These are phyloP conservation scores for Platichthys stellatus DNA, from an alignment of 2,113 vertebrate species.

Conservation along the genomic window DNA sequence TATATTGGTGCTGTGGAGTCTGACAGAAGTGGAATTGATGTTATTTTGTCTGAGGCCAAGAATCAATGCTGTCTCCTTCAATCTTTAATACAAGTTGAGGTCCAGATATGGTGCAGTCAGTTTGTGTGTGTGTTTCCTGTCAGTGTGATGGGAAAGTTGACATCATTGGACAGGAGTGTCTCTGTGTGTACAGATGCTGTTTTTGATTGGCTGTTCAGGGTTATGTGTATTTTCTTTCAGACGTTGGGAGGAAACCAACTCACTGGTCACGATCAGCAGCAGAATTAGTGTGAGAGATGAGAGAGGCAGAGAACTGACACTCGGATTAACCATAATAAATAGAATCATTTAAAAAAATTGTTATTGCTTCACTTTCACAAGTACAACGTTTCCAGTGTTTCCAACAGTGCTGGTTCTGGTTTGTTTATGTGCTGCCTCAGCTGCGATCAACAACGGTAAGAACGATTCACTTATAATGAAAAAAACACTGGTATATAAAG, in stretches of 20 bases:
- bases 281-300: background rate
- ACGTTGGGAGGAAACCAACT: background rate
- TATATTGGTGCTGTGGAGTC: too few relatives aligned
- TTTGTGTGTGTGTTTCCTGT: background rate
- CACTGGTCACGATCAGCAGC: background rate
- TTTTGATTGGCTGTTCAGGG: constrained; percentile 18
- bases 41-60: too few relatives aligned
- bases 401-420: constrained; percentile 8
- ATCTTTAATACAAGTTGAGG: background rate
- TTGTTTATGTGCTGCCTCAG: background rate
- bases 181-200: background rate
- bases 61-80: too few relatives aligned
- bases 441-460: constrained; percentile 34
- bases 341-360: background rate
- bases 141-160: constrained; percentile 44
- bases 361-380: background rate
- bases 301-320: background rate
- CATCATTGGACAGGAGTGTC: constrained; percentile 33
- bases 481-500: background rate
- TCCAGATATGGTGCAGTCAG: background rate
- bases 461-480: too few relatives aligned
- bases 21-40: too few relatives aligned
- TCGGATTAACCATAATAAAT: background rate
- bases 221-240: background rate
- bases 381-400: background rate